These are phyloP conservation scores for Pseudochaenichthys georgianus DNA, from an alignment of 2,797 vertebrate genomes.

Conservation along the genomic window DNA sequence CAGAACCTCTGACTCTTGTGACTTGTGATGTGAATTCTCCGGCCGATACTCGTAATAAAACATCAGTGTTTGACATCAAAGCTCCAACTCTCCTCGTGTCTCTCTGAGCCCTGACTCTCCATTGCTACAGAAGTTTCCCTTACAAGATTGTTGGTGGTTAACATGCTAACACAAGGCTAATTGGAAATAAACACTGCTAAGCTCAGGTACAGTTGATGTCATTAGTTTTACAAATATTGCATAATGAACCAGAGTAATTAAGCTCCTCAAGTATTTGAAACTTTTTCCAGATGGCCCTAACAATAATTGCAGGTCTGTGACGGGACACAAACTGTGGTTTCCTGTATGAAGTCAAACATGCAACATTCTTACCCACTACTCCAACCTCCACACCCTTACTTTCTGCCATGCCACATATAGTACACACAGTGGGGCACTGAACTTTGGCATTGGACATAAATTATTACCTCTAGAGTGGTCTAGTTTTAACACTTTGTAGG, in stretches of 20 bases:
- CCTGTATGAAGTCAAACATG: background rate
- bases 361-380: background rate
- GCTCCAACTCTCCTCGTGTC: no score
- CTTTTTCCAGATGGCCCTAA: background rate
- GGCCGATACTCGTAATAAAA: no score
- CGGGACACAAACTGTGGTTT: background rate
- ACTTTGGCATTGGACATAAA: background rate
- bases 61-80: no score
- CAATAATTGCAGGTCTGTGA: background rate
- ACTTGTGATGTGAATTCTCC: no score
- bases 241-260: background rate
- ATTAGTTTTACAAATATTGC: background rate
- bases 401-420: background rate
- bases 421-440: background rate
- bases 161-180: background rate
- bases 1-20: no score
- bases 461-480: background rate
- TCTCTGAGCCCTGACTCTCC: no score
- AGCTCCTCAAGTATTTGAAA: background rate
- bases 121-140: no score
- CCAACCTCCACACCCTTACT: slow-evolving; percentile 2
- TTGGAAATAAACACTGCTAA: background rate
- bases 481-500: background rate
- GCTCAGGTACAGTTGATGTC: background rate
- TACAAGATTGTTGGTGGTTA: no score